These are phyloP conservation scores for Hemicentrotus pulcherrimus DNA, from an alignment of 35 echinoderm and acorn worm species.

Conservation along the genomic window DNA sequence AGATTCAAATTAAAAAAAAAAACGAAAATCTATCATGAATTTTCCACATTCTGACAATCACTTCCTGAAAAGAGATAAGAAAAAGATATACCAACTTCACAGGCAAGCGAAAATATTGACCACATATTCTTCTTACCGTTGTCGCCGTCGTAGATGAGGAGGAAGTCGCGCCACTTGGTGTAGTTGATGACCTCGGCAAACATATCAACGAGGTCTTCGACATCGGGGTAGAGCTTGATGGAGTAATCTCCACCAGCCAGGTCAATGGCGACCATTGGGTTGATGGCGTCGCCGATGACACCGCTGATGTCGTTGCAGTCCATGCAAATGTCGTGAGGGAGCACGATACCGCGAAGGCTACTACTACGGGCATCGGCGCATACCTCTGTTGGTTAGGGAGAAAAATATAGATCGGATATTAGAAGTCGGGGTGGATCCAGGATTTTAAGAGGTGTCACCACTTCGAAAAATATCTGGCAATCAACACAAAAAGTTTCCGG, in stretches of 20 bases:
- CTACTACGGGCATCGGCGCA: constrained; percentile 61
- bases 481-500: too few species aligned
- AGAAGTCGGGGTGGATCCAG: too few species aligned
- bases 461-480: too few species aligned
- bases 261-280: constrained; percentile 65
- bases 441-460: too few species aligned
- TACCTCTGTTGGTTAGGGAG: constrained; percentile 49
- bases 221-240: constrained; percentile 69
- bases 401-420: not conserved
- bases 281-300: constrained; percentile 77
- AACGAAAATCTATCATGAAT: too few species aligned
- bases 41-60: too few species aligned
- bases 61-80: not conserved
- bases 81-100: not conserved
- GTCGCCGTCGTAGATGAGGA: constrained; percentile 76
- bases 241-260: constrained; percentile 53
- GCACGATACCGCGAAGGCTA: constrained; percentile 59
- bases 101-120: not conserved
- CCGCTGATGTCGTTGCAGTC: constrained; percentile 72
- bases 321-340: constrained; percentile 80
- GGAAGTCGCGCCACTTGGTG: constrained; percentile 89
- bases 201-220: constrained; percentile 57
- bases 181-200: constrained; percentile 76
- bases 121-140: constrained; percentile 58
- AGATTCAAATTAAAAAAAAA: too few species aligned